These are phyloP conservation scores for Mustela lutreola DNA, from an alignment of 2,113 vertebrate genomes.

Conservation along the genomic window DNA sequence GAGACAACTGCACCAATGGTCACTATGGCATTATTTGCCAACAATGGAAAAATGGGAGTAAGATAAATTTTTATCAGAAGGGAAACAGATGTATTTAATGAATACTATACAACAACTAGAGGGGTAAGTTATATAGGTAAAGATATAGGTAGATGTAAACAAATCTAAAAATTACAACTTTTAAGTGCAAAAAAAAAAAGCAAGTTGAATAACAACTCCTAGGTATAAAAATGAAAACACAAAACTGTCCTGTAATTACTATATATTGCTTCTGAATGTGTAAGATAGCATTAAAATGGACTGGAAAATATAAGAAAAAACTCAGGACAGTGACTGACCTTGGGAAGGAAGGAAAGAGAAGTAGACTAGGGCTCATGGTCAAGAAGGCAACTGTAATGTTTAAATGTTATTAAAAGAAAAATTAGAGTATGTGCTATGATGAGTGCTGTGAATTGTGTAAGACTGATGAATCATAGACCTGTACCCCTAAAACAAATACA, in stretches of 20 bases:
- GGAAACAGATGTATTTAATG: constrained; percentile 33
- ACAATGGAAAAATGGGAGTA: neutral
- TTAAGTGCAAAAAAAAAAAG: neutral
- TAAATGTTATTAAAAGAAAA: constrained; percentile 37
- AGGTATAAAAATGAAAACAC: neutral
- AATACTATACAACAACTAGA: neutral
- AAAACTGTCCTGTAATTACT: neutral
- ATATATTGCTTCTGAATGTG: constrained; percentile 18
- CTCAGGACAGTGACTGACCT: neutral
- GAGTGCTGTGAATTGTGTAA: too few relatives aligned
- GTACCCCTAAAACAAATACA: too few relatives aligned
- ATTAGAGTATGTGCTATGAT: neutral
- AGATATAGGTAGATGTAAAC: neutral
- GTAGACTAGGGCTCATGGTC: neutral
- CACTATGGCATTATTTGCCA: neutral
- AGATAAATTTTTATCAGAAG: constrained; percentile 20
- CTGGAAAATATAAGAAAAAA: neutral
- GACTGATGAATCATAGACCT: too few relatives aligned
- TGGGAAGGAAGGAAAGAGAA: constrained; percentile 6
- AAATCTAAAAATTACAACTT: neutral
- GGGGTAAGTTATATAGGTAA: neutral
- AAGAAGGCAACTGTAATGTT: neutral
- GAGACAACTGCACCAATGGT: neutral
- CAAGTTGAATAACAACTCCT: constrained; percentile 4
- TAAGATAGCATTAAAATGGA: neutral